Evolutionary conservation across 1,140 invertebrate species (phyloP).

Genomic region (Pseudomyrmex sp.): DNA sequence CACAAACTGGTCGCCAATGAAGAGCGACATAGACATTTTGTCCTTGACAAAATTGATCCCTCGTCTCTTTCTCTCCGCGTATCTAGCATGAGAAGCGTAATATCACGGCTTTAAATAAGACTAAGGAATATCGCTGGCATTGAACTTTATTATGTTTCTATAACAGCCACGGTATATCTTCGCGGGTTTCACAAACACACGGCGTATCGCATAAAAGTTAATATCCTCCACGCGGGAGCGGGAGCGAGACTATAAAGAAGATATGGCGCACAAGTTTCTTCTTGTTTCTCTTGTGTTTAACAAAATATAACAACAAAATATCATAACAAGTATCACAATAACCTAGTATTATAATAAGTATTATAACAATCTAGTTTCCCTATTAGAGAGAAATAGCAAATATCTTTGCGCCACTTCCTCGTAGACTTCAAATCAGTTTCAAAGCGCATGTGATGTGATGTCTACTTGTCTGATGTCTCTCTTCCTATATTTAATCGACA

Average conservation of each 20-base stretch:
- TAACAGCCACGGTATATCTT: background rate
- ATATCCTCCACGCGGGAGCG: background rate
- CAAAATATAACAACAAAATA: too few species aligned
- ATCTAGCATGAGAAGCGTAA: background rate
- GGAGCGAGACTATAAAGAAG: too few species aligned
- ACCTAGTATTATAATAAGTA: too few species aligned
- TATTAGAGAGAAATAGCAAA: too few species aligned
- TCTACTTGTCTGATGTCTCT: too few species aligned
- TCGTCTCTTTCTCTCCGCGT: background rate
- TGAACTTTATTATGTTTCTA: constrained; percentile 9
- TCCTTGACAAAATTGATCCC: constrained; percentile 42
- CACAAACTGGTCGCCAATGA: constrained; percentile 1
- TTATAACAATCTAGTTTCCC: too few species aligned
- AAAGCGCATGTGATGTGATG: background rate
- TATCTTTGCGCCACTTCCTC: too few species aligned
- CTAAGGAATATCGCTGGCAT: background rate
- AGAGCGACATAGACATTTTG: constrained; percentile 19
- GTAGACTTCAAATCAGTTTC: too few species aligned
- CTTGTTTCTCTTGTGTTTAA: too few species aligned
- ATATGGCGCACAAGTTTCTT: too few species aligned
- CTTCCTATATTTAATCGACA: background rate
- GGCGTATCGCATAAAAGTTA: background rate
- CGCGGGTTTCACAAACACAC: background rate
- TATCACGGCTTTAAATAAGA: constrained; percentile 1
- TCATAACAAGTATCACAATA: too few species aligned